Evolutionary conservation across 2,888 invertebrate species (phyloP), one percentile per base, ranked within the genome.

Genomic region (Aphelenchoides bicaudatus): DNA sequence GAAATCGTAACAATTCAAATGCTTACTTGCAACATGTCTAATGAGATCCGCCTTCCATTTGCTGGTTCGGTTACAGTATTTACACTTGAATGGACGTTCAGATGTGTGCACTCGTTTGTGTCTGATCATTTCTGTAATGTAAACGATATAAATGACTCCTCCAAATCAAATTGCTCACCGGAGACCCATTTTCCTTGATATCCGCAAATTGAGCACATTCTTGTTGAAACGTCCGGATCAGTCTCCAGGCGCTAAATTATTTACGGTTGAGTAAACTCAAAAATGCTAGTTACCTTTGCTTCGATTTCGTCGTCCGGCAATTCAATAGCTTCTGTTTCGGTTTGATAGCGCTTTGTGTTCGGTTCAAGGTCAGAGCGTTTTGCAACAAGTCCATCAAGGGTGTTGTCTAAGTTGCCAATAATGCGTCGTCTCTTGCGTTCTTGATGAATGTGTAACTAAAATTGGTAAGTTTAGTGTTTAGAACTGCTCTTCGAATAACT

Each of bases 1-100:
- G 6, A 4, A 46, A 34, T 5, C 23, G 30, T 13, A 10, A n/a
- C n/a, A n/a, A n/a, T n/a, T n/a, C n/a, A n/a, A n/a, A 3, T 10
- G 65, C 74, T 66, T 53, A 77, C 77, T 81, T 52, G 80, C 81
- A 29, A 83, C 79, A 62, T 83, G 83, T 28, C 82, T 68, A 58
- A 82, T 81, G 49, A 83, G 77, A 63, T 83, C 83, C 3, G 82
- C 82, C 66, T 81, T 80, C 82, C 82, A 83, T 63, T 81, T 81
- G 37, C 80, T 80, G 53, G 81, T 81, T 60, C 82, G 80, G 10
- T 76, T 73, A 69, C 83, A 83, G 62, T 80, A 79, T 29, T 78
- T 73, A 68, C 83, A 83, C 60, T 78, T 79, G 73, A 80, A 83
- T 0, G 82, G 81, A 55, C 82, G 80, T 25, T 80, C 80, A 34